Evolutionary conservation across 2,888 invertebrate species (phyloP), one percentile per base, ranked within the genome.

Genomic region (Candidula unifasciata): DNA sequence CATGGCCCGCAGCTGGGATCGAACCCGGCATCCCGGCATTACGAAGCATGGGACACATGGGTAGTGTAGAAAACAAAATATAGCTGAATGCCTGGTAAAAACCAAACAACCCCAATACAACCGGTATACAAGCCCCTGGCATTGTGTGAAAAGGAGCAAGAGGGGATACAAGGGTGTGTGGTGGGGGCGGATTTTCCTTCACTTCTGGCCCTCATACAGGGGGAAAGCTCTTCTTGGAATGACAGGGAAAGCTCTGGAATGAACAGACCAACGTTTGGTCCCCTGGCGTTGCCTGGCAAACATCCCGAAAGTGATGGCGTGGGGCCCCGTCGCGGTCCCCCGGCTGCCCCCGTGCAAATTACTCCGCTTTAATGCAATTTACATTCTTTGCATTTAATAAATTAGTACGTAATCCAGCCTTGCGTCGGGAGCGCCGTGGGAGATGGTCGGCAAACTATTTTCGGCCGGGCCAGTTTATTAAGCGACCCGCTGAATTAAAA

Each of bases 331-430:
- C n/a, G 21, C 27, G 69, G 71, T 71, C 80, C 68, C 80, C 3
- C 84, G 86, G 86, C 84, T 86, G 86, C 88, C 88, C 87, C 88
- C 8, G 88, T 88, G 88, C 89, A 89, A 89, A 89, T 89, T 89
- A 88, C 87, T 86, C 86, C 86, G 86, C 87, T 88, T 85, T 89
- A 89, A 89, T 89, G 87, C 89, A 89, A 89, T 89, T 89, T 89
- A 85, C 89, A 86, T 86, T 89, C 89, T 88, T 89, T 89, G 88
- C 89, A 89, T 89, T 89, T 87, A 89, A 89, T 89, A 89, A 89
- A 89, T 89, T 89, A 89, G 87, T 88, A 88, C 87, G 88, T 89
- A 89, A 86, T 87, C 86, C 87, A 86, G 86, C 86, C 85, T 83
- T 82, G 82, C 80, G 80, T 52, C 66, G 73, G 82, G 82, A 82